These are phyloP conservation scores for Prochilodus magdalenae DNA, from an alignment of 2,113 vertebrate genomes.

Conservation along the genomic window DNA sequence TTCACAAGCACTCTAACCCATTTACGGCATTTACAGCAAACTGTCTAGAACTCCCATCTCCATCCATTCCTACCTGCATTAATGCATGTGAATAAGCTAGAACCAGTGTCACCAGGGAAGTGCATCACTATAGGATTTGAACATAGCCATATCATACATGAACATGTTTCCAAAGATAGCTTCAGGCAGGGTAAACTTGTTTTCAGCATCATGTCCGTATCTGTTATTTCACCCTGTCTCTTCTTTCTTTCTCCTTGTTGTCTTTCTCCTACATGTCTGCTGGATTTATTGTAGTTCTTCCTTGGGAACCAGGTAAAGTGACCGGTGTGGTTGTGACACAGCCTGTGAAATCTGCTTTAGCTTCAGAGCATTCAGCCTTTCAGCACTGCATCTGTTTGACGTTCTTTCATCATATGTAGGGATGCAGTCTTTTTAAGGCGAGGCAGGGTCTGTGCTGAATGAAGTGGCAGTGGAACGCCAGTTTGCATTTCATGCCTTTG, in stretches of 20 bases:
- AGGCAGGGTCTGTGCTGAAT: not conserved
- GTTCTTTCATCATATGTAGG: not conserved
- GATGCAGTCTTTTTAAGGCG: not conserved
- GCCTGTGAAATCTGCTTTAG: slow-evolving; percentile 66
- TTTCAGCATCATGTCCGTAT: slow-evolving; percentile 47
- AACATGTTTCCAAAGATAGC: not conserved
- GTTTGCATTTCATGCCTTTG: slow-evolving; percentile 20
- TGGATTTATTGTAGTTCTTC: slow-evolving; percentile 95
- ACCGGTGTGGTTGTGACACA: slow-evolving; percentile 62
- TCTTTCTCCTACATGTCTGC: slow-evolving; percentile 76
- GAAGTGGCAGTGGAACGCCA: not conserved
- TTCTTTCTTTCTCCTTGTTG: slow-evolving; percentile 67
- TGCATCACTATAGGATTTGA: not conserved
- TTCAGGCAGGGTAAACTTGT: not conserved
- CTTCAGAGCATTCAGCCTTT: not conserved
- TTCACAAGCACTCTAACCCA: slow-evolving; percentile 33
- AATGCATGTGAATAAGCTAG: not conserved
- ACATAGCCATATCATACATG: not conserved
- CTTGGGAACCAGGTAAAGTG: slow-evolving; percentile 99
- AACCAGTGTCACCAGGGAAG: not conserved
- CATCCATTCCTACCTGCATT: not conserved
- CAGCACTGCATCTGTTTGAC: not conserved
- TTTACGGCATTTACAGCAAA: not conserved
- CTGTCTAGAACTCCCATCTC: not conserved
- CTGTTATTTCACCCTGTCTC: slow-evolving; percentile 73